A percentile compares a stretch with the other conserved stretches of the same genome.
These are phyloP conservation scores for Eumerus sabulonum DNA, from an alignment of 2,888 invertebrate genomes.

Conservation along the genomic window DNA sequence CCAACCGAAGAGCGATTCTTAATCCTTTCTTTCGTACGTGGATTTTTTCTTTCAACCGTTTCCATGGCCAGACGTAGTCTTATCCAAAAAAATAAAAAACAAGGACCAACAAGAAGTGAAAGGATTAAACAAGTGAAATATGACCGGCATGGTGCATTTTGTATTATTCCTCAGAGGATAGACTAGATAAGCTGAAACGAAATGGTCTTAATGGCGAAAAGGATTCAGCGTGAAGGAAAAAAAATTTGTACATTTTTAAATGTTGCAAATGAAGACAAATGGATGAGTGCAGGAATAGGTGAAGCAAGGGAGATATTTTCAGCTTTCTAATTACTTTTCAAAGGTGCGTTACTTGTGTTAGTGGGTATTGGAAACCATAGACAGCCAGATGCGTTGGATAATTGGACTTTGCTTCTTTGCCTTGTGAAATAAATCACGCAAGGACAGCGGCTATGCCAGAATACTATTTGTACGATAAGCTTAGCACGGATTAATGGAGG, in stretches of 20 bases:
- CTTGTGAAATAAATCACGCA: too few relatives aligned
- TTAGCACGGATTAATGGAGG: too few relatives aligned
- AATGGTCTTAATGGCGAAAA: conserved; percentile 5
- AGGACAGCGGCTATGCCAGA: too few relatives aligned
- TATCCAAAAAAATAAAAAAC: conserved; percentile 1
- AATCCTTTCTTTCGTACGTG: background rate
- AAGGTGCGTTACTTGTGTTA: conserved; percentile 28
- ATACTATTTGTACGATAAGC: too few relatives aligned
- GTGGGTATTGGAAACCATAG: conserved; percentile 6
- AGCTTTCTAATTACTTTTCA: conserved; percentile 52
- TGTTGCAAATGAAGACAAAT: conserved; percentile 58
- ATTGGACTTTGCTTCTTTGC: conserved; percentile 9
- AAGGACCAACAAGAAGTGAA: conserved; percentile 25
- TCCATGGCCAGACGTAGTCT: background rate
- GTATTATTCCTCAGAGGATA: conserved; percentile 44
- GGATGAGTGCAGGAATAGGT: conserved; percentile 4
- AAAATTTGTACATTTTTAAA: conserved; percentile 52
- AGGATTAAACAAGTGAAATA: conserved; percentile 62
- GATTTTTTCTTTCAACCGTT: conserved; percentile 11
- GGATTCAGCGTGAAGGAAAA: conserved; percentile 8
- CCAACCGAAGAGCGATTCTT: conserved; percentile 3
- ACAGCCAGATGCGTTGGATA: conserved; percentile 50
- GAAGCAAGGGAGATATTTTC: conserved; percentile 18
- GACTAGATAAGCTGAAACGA: conserved; percentile 25
- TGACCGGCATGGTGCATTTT: conserved; percentile 53